These are phyloP conservation scores for Jordanella pulchra DNA, from an alignment of 2,797 vertebrate genomes.

Conservation along the genomic window DNA sequence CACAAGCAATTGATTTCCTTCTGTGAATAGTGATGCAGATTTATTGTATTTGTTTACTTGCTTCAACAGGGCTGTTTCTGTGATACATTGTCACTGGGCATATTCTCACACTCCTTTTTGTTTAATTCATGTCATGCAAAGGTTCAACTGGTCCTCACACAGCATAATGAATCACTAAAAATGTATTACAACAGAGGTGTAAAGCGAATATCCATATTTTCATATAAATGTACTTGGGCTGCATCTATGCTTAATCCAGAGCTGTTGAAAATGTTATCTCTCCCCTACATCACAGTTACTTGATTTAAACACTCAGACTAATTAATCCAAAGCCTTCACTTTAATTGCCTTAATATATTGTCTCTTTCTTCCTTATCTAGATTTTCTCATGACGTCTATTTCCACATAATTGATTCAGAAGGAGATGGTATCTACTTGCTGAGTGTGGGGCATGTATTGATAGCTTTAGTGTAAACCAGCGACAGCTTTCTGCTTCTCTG, in stretches of 20 bases:
- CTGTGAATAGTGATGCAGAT: neutral
- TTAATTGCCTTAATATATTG: slow-evolving; percentile 76
- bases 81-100: slow-evolving; percentile 28
- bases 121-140: slow-evolving; percentile 55
- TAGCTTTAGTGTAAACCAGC: slow-evolving; percentile 72
- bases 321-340: slow-evolving; percentile 68
- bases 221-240: slow-evolving; percentile 27
- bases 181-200: slow-evolving; percentile 23
- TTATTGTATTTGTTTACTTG: slow-evolving; percentile 11
- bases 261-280: slow-evolving; percentile 50
- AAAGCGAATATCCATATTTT: slow-evolving; percentile 20
- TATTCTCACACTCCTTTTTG: slow-evolving; percentile 29
- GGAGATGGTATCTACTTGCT: slow-evolving; percentile 74
- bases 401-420: slow-evolving; percentile 76
- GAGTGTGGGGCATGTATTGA: slow-evolving; percentile 70
- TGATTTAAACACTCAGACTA: slow-evolving; percentile 57
- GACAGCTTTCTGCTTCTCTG: slow-evolving; percentile 59
- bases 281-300: slow-evolving; percentile 48
- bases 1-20: slow-evolving; percentile 2
- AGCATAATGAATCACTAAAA: slow-evolving; percentile 57
- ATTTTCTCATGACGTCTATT: slow-evolving; percentile 70
- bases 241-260: slow-evolving; percentile 24
- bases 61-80: slow-evolving; percentile 11
- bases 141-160: slow-evolving; percentile 54
- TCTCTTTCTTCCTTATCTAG: slow-evolving; percentile 73